Percentiles rank a stretch among this genome's conserved stretches.
phyloP scores from a whole-genome alignment of 2,888 invertebrate species.

The Drosophila kambysellisi region DNA sequence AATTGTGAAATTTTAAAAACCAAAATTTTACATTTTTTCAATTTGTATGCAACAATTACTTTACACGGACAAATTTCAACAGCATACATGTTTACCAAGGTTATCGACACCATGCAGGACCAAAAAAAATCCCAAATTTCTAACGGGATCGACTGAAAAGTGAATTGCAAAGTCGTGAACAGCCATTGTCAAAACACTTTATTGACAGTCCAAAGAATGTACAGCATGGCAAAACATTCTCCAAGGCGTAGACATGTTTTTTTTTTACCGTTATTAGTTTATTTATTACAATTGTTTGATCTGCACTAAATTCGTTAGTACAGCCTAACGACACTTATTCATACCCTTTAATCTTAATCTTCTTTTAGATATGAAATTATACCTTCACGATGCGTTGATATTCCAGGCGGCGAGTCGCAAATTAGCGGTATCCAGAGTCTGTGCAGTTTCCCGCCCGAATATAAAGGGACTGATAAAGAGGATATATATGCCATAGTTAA shows the following conservation, averaged over 20 bases:
- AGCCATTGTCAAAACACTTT: no score
- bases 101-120: no score
- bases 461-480: constrained; percentile 47
- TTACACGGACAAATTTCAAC: no score
- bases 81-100: no score
- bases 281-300: neutral
- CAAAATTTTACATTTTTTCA: no score
- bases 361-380: constrained; percentile 59
- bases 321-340: neutral
- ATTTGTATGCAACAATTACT: no score
- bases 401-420: constrained; percentile 49
- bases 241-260: neutral
- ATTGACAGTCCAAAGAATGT: no score
- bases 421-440: constrained; percentile 57
- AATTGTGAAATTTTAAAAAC: no score
- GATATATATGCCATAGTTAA: constrained; percentile 67
- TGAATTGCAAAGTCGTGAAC: no score
- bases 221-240: neutral
- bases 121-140: no score
- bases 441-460: constrained; percentile 63
- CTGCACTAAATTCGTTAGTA: neutral
- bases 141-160: no score
- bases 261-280: neutral
- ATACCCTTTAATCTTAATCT: neutral
- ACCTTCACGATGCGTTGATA: constrained; percentile 58